Percentiles rank a stretch among this genome's conserved stretches.
Evolutionary conservation across 1,140 invertebrate species (phyloP).

Genomic region (Nymphalis io): DNA sequence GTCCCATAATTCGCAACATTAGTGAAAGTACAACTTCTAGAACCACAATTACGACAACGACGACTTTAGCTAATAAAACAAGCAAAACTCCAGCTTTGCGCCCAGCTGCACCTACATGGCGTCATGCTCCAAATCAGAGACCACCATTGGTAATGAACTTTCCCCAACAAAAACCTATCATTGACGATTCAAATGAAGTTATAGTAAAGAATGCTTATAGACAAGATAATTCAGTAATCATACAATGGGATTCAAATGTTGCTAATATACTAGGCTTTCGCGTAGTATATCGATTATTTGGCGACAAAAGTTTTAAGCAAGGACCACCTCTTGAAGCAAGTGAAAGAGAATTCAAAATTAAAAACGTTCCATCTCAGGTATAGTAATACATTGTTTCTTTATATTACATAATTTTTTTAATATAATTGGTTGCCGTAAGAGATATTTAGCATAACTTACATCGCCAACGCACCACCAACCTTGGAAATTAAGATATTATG

Average conservation of each 20-base stretch:
- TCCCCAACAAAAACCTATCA: constrained; percentile 83
- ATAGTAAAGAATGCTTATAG: constrained; percentile 91
- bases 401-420: background rate
- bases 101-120: constrained; percentile 70
- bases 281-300: constrained; percentile 94
- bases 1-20: constrained; percentile 59
- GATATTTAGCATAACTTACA: no score
- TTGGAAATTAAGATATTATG: no score
- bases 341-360: constrained; percentile 94
- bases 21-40: constrained; percentile 48
- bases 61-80: constrained; percentile 54
- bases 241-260: constrained; percentile 94
- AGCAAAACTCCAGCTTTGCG: constrained; percentile 53
- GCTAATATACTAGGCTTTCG: constrained; percentile 92
- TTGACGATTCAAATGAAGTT: constrained; percentile 87
- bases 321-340: constrained; percentile 92
- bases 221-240: constrained; percentile 93
- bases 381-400: background rate
- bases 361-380: constrained; percentile 93
- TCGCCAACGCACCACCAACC: no score
- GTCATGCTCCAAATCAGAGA: constrained; percentile 80
- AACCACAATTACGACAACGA: constrained; percentile 53
- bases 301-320: constrained; percentile 93
- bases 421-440: no score
- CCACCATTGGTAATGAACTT: constrained; percentile 87